Conservation (phyloP, 2,797 vertebrate genomes). For the Phyllotis vaccarum region DNA sequence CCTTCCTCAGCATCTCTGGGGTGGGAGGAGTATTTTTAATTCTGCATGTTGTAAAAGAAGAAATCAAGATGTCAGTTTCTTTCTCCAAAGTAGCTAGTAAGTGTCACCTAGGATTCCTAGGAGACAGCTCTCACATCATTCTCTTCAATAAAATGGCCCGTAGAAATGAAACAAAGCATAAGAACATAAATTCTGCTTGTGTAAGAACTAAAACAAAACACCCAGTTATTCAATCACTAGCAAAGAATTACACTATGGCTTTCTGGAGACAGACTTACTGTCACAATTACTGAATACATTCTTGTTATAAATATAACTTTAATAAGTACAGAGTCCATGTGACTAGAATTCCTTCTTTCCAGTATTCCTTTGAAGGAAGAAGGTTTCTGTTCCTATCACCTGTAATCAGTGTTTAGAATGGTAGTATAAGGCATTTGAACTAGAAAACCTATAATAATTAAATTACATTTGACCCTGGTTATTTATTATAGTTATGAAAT, state of each 20-base stretch:
- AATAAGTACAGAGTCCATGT: background rate
- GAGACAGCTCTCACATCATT: background rate
- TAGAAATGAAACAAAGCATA: constrained; percentile 25
- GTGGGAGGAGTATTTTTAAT: background rate
- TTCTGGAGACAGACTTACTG: constrained; percentile 13
- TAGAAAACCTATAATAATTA: constrained; percentile 63
- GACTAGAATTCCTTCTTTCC: constrained; percentile 54
- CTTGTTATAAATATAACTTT: constrained; percentile 57
- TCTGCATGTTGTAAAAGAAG: background rate
- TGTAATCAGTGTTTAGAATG: constrained; percentile 60
- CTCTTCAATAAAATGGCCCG: background rate
- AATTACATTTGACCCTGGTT: constrained; percentile 33
- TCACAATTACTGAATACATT: constrained; percentile 21
- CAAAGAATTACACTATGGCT: constrained; percentile 36
- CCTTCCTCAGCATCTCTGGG: background rate
- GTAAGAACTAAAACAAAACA: constrained; percentile 18
- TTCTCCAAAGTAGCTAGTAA: background rate
- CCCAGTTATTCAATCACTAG: constrained; percentile 29
- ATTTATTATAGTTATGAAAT: constrained; percentile 64
- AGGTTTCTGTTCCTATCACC: background rate
- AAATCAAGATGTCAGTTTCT: background rate
- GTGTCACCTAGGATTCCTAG: constrained; percentile 19
- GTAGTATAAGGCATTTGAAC: constrained; percentile 41
- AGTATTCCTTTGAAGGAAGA: constrained; percentile 38
- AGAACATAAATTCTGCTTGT: constrained; percentile 23